Percentiles rank a stretch among this genome's conserved stretches.
These are phyloP conservation scores for Melitaea athalia DNA, from an alignment of 2,888 invertebrate species.

Conservation along the genomic window DNA sequence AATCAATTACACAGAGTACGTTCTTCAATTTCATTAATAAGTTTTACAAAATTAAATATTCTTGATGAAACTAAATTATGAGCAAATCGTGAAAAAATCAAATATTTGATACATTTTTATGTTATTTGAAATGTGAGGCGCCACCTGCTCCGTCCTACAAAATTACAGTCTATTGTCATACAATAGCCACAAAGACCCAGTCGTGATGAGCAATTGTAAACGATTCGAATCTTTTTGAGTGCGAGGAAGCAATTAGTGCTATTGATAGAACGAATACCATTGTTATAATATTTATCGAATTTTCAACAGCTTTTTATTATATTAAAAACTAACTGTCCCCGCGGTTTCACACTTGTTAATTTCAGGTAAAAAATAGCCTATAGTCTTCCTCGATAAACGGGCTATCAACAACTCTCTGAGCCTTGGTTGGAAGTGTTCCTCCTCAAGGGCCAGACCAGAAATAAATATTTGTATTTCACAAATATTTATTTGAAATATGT, in stretches of 20 bases:
- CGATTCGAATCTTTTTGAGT: background rate
- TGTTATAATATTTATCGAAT: too few relatives aligned
- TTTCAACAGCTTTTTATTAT: too few relatives aligned
- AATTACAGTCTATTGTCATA: constrained; percentile 2
- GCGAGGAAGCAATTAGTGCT: background rate
- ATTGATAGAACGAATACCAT: background rate
- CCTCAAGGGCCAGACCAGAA: too few relatives aligned
- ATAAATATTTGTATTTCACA: too few relatives aligned
- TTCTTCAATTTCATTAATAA: background rate
- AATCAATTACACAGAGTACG: background rate
- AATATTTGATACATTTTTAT: background rate
- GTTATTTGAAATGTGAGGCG: background rate
- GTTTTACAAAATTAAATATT: background rate
- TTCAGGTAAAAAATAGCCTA: too few relatives aligned
- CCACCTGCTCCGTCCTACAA: background rate
- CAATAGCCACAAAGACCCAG: background rate
- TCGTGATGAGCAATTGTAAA: constrained; percentile 5
- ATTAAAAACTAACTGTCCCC: too few relatives aligned
- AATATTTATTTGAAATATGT: too few relatives aligned
- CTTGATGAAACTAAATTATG: background rate
- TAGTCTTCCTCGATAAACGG: too few relatives aligned
- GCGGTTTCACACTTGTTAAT: too few relatives aligned
- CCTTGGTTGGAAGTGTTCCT: too few relatives aligned
- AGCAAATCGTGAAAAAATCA: background rate
- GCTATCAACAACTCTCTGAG: too few relatives aligned